phyloP scores from a whole-genome alignment of 2,888 invertebrate genomes.

The Chirona hameri region DNA sequence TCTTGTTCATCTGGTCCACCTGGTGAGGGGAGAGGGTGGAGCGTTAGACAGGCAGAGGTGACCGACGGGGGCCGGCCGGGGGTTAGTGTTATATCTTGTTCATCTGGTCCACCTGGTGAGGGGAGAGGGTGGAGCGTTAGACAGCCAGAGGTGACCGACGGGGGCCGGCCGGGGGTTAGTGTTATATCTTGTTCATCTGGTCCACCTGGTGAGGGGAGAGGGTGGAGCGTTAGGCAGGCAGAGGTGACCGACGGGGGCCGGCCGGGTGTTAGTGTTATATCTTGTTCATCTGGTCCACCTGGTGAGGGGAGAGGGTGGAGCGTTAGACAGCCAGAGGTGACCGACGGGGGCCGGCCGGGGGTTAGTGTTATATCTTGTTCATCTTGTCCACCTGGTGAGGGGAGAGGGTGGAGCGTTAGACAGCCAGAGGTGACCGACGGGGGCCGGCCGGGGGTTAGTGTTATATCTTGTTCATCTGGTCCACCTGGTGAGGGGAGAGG shows the following conservation, averaged over 20 bases:
- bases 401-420: not conserved
- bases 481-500: constrained; percentile 56
- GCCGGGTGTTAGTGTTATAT: too few species aligned
- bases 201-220: constrained; percentile 61
- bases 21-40: constrained; percentile 42
- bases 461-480: constrained; percentile 99
- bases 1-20: constrained; percentile 99
- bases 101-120: constrained; percentile 86
- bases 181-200: constrained; percentile 99
- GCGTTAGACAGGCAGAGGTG: not conserved
- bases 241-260: not conserved
- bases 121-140: not conserved
- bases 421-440: not conserved
- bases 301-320: constrained; percentile 31
- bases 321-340: not conserved
- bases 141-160: not conserved
- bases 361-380: too few species aligned
- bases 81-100: too few species aligned
- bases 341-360: too few species aligned
- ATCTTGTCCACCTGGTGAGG: constrained; percentile 82
- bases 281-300: constrained; percentile 99
- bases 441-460: too few species aligned
- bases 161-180: too few species aligned
- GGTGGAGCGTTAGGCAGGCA: not conserved
- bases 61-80: too few species aligned